Evolutionary conservation across 2,888 invertebrate genomes (phyloP), one percentile per base, ranked within the genome.

Genomic region (Euplexia lucipara): DNA sequence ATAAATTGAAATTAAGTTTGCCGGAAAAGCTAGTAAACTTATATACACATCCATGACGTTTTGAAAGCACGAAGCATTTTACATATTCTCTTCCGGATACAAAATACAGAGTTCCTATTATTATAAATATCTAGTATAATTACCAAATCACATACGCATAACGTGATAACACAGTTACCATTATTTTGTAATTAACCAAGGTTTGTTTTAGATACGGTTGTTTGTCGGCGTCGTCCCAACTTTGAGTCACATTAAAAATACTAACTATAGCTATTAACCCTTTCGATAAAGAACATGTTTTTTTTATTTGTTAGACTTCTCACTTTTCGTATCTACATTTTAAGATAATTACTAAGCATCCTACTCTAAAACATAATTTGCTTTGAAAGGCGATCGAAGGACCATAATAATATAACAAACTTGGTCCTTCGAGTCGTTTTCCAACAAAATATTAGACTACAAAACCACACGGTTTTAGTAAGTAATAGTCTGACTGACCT

Each of bases 181-280:
- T 76, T 76, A 76, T 74, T 78, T 79, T 68, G 67, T 79, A 70
- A 77, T 78, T 79, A 78, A 32, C 62, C 51, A 42, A 44, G 18
- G 73, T 67, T 78, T 75, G 56, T 57, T 52, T 58, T 20, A 48
- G 79, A 78, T 78, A 75, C 16, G 20, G 48, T 18, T 79, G 79
- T 78, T 67, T 62, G 75, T 62, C 67, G 62, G 64, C 45, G 62
- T 22, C 56, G 71, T 16, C 18, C 49, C 14, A 44, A 26, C 47
- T 45, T 9, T 45, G 60, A 42, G 9, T 48, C 44, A 39, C 41
- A 56, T 52, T 69, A 60, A 76, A 70, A 75, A 72, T 45, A 70
- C 34, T 49, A 58, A 75, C 18, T 49, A 30, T 41, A 16, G n/a
- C 47, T 5, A 62, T 62, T 75, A 75, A 73, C 53, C 56, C 52